Evolutionary conservation across 2,113 vertebrate genomes (phyloP).

Genomic region (Apodemus sylvaticus): DNA sequence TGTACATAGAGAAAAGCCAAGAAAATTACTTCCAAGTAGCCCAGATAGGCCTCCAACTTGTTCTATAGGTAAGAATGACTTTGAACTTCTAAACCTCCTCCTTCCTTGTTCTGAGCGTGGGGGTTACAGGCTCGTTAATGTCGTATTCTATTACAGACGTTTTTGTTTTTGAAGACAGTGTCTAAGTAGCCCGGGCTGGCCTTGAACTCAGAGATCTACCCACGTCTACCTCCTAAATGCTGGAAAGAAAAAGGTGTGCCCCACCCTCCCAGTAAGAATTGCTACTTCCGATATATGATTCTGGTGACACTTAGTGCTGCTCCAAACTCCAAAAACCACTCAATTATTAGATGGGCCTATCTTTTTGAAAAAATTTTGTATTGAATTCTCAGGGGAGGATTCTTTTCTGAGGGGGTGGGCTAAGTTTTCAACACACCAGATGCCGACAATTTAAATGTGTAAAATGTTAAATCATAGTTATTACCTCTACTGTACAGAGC

Average conservation of each 20-base stretch:
- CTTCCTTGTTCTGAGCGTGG: background rate
- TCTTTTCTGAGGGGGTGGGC: background rate
- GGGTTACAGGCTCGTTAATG: background rate
- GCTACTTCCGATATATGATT: background rate
- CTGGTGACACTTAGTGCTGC: background rate
- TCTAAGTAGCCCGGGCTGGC: background rate
- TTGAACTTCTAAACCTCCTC: background rate
- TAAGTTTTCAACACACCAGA: constrained; percentile 17
- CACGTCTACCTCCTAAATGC: background rate
- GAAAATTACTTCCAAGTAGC: background rate
- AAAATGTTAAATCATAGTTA: background rate
- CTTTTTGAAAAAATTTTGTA: background rate
- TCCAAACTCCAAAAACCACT: background rate
- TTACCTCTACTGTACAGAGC: background rate
- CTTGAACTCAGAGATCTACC: background rate
- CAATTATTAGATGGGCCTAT: background rate
- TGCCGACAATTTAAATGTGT: background rate
- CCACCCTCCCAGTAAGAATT: background rate
- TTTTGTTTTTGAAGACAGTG: background rate
- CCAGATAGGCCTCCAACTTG: background rate
- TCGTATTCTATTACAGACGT: background rate
- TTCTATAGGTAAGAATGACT: background rate
- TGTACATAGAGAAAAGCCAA: background rate
- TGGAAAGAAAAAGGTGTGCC: background rate
- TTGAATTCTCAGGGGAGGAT: background rate